These are phyloP conservation scores for Ephialtes manifestator DNA, from an alignment of 2,888 invertebrate genomes.

Conservation along the genomic window DNA sequence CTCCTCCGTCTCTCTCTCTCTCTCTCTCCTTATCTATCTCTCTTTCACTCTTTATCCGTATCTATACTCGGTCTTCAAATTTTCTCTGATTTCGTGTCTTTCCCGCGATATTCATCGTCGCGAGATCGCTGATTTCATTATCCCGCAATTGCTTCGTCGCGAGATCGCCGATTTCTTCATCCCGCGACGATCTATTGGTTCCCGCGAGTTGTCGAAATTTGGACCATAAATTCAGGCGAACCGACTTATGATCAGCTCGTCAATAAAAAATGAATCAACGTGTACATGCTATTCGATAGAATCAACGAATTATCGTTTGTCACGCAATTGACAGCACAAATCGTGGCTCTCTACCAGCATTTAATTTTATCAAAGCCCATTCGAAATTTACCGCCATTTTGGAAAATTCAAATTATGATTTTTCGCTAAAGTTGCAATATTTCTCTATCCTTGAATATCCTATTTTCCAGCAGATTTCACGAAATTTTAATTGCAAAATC, in stretches of 20 bases:
- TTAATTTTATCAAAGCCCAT: not conserved
- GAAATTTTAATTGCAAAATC: not conserved
- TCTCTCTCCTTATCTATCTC: slow-evolving; percentile 51
- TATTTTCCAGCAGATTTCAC: not conserved
- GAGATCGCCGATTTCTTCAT: slow-evolving; percentile 19
- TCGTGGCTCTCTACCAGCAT: not conserved
- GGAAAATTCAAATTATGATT: not conserved
- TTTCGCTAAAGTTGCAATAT: not conserved
- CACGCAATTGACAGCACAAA: slow-evolving; percentile 3
- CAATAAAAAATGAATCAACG: not conserved
- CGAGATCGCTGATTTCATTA: slow-evolving; percentile 27
- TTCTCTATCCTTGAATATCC: not conserved
- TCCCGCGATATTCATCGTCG: not conserved
- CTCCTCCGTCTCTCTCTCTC: slow-evolving; percentile 62
- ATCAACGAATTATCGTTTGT: slow-evolving; percentile 8
- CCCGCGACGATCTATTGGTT: slow-evolving; percentile 5
- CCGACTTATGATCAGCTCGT: not conserved
- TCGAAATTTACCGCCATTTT: not conserved
- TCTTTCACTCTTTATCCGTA: slow-evolving; percentile 44
- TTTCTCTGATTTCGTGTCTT: slow-evolving; percentile 9
- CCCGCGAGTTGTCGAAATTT: slow-evolving; percentile 50
- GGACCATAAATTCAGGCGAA: slow-evolving; percentile 32
- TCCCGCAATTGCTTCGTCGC: slow-evolving; percentile 3
- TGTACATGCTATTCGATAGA: slow-evolving; percentile 36
- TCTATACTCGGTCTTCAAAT: slow-evolving; percentile 5